Base-by-base conservation (phyloP, 2,888 invertebrate genomes). In the Ypsolopha scabrella region DNA sequence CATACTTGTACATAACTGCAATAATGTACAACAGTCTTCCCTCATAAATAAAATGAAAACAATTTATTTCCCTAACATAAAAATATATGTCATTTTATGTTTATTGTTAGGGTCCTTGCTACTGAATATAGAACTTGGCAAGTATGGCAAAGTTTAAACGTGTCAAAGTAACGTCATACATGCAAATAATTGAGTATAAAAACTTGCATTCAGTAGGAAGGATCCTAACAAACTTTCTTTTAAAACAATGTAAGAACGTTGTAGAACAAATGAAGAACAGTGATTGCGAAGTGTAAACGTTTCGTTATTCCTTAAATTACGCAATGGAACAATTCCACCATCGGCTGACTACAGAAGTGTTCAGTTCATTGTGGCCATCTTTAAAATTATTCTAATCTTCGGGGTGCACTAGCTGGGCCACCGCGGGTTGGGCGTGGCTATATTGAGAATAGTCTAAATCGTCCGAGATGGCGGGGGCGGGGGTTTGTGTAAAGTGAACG, bases 401-500 rank as follows among this genome's bases (percentile, higher is more conserved):
- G 60, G 49, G 47, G n/a, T n/a, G n/a, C n/a, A n/a, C n/a, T n/a
- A n/a, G n/a, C n/a, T n/a, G n/a, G n/a, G n/a, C n/a, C n/a, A n/a
- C 54, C 54, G 53, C 53, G 55, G 38, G 54, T 54, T 43, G 56
- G 55, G 59, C 53, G 54, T 64, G 63, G 54, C 59, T n/a, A n/a
- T n/a, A n/a, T n/a, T n/a, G n/a, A n/a, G n/a, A n/a, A n/a, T n/a
- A n/a, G n/a, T n/a, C n/a, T n/a, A n/a, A n/a, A n/a, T n/a, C n/a
- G n/a, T n/a, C n/a, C n/a, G n/a, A n/a, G n/a, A n/a, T n/a, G 60
- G 44, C 71, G 58, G 59, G 82, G 75, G 72, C 85, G 44, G 73
- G 60, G 90, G 88, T 60, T 90, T 89, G 80, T 94, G 91, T 63
- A 95, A 82, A 54, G 90, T 80, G 82, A 96, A 96, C 67, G 91